A percentile compares a stretch with the other conserved stretches of the same genome.
Evolutionary conservation across 2,888 invertebrate species (phyloP).

Genomic region (Baronia brevicornis): DNA sequence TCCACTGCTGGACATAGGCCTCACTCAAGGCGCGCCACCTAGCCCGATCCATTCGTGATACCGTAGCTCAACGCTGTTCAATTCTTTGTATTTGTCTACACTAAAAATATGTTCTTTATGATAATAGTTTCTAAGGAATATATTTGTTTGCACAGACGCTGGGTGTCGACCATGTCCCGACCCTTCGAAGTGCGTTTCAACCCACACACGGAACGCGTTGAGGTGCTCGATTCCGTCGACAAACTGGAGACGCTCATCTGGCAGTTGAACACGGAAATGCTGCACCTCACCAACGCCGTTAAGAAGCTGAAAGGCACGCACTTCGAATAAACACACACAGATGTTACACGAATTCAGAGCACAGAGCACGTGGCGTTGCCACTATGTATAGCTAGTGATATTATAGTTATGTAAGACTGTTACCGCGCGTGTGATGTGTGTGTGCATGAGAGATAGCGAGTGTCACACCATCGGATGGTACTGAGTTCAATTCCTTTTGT

Average conservation of each 20-base stretch:
- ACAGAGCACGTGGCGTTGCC: slow-evolving; percentile 62
- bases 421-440: slow-evolving; percentile 58
- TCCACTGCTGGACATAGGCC: too few relatives aligned
- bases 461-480: slow-evolving; percentile 66
- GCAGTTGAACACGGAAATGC: slow-evolving; percentile 90
- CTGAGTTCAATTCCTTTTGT: slow-evolving; percentile 63
- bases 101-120: too few relatives aligned
- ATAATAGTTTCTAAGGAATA: too few relatives aligned
- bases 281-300: slow-evolving; percentile 91
- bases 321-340: slow-evolving; percentile 61
- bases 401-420: slow-evolving; percentile 63
- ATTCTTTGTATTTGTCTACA: too few relatives aligned
- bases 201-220: slow-evolving; percentile 97
- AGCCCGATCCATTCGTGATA: too few relatives aligned
- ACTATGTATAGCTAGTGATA: slow-evolving; percentile 74
- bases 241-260: slow-evolving; percentile 88
- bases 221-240: slow-evolving; percentile 94
- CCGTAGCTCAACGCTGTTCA: too few relatives aligned
- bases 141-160: too few relatives aligned
- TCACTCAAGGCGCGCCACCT: too few relatives aligned
- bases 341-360: slow-evolving; percentile 44
- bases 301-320: slow-evolving; percentile 86
- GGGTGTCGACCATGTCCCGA: slow-evolving; percentile 95
- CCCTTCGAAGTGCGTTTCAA: slow-evolving; percentile 98
- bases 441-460: slow-evolving; percentile 56